Conservation (phyloP, 2,113 vertebrate species). For the Okapia johnstoni region DNA sequence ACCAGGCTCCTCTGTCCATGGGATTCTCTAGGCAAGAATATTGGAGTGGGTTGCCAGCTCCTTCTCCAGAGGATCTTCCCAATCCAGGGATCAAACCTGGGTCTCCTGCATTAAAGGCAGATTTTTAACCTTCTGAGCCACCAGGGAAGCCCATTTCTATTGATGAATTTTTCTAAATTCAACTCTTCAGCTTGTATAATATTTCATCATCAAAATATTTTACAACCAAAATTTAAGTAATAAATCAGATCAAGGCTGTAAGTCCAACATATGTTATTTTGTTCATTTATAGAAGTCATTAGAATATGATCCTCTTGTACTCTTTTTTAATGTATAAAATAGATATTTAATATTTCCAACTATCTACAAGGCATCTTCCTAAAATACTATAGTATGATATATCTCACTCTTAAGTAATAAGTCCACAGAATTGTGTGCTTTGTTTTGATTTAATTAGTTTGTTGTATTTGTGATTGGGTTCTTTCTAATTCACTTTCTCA, state of each 20-base stretch:
- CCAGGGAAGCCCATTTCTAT: background rate
- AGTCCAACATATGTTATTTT: slow-evolving; percentile 9
- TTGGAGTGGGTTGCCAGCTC: background rate
- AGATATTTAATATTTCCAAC: background rate
- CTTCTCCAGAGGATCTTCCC: background rate
- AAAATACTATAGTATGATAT: background rate
- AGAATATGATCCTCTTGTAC: background rate
- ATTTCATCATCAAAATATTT: slow-evolving; percentile 43
- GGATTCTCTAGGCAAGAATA: background rate
- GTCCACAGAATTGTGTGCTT: background rate
- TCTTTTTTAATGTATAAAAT: slow-evolving; percentile 5
- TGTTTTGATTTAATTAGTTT: slow-evolving; percentile 17
- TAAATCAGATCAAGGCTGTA: background rate
- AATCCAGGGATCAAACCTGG: background rate
- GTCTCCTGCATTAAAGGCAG: background rate
- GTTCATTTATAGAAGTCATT: background rate
- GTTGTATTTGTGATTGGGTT: slow-evolving; percentile 20
- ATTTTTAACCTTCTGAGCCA: background rate
- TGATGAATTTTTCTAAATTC: slow-evolving; percentile 37
- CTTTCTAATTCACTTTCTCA: background rate
- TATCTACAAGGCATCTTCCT: background rate
- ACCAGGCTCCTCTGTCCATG: background rate
- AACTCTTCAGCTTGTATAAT: background rate
- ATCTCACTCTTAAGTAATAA: background rate
- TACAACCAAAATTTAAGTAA: slow-evolving; percentile 2